These are phyloP conservation scores for Chascanopsetta lugubris DNA, from an alignment of 2,113 vertebrate species.

Conservation along the genomic window DNA sequence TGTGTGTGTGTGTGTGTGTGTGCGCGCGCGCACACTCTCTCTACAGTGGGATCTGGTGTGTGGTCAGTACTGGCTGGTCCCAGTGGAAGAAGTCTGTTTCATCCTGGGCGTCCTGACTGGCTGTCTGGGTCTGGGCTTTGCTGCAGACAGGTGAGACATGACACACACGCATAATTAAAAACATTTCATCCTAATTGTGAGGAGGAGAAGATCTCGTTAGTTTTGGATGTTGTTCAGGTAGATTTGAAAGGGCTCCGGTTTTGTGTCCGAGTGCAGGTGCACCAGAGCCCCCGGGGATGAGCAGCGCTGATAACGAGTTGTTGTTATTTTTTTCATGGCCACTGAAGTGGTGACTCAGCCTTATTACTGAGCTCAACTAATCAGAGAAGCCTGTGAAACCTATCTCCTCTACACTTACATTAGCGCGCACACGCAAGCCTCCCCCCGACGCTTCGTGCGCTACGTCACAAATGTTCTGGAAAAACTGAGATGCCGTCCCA, in stretches of 20 bases:
- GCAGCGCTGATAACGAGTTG: not conserved
- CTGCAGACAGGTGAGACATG: conserved; percentile 85
- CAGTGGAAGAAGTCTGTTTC: conserved; percentile 90
- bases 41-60: conserved; percentile 91
- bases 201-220: not conserved
- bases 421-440: too few species aligned
- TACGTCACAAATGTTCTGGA: too few species aligned
- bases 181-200: too few species aligned
- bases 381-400: not conserved
- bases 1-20: too few species aligned
- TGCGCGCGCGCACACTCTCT: not conserved
- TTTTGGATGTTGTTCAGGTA: not conserved
- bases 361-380: not conserved
- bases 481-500: too few species aligned
- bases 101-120: conserved; percentile 87
- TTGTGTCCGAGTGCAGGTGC: too few species aligned
- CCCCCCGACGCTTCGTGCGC: too few species aligned
- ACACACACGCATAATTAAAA: not conserved
- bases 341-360: not conserved
- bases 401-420: not conserved
- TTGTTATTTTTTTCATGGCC: not conserved
- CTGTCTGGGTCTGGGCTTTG: conserved; percentile 84
- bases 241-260: too few species aligned
- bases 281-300: not conserved
- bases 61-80: conserved; percentile 87